Base-by-base conservation (phyloP, 1,140 invertebrate genomes). In the Zaprionus lachaisei region DNA sequence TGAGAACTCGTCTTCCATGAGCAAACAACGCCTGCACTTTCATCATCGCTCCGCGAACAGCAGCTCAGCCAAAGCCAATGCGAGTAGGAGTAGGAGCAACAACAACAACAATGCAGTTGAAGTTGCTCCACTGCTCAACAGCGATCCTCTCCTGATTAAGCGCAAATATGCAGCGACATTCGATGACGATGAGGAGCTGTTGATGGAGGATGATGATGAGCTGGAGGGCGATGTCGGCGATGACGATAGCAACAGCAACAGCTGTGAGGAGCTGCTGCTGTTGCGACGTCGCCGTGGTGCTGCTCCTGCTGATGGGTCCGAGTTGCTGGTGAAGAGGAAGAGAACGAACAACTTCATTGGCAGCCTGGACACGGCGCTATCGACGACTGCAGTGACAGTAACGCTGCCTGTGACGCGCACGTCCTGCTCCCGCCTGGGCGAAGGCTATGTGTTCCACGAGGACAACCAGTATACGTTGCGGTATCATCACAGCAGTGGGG, bases 401-500 rank as follows among this genome's bases (percentile, higher is more conserved):
- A 15, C 73, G 24, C 31, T 34, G 31, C 51, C 56, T 9, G 31
- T 64, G 15, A 58, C 38, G 20, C 77, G 69, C 24, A n/a, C 6
- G 4, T 22, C 24, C 12, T 9, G 64, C 17, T 66, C 74, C 20
- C 70, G 68, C 5, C 70, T 91, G 14, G 85, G 89, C 37, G 91
- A 92, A 44, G 91, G 85, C 26, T 92, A 91, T 34, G 81, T 91
- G 56, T 92, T 92, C 68, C 89, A 92, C 54, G 79, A 89, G 72
- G 89, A 92, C 37, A 81, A 34, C 65, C 80, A 91, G 62, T 89
- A 84, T 67, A 91, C 89, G 63, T 55, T 92, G 57, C 81, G 77
- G 26, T 92, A 92, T 65, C 91, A 92, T 70, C 89, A 91, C 72
- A 92, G 91, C 74, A 86, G 84, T 56, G 92, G 85, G 2, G 92